Base-by-base conservation (phyloP, 2,113 vertebrate genomes). In the Muscicapa adusta region DNA sequence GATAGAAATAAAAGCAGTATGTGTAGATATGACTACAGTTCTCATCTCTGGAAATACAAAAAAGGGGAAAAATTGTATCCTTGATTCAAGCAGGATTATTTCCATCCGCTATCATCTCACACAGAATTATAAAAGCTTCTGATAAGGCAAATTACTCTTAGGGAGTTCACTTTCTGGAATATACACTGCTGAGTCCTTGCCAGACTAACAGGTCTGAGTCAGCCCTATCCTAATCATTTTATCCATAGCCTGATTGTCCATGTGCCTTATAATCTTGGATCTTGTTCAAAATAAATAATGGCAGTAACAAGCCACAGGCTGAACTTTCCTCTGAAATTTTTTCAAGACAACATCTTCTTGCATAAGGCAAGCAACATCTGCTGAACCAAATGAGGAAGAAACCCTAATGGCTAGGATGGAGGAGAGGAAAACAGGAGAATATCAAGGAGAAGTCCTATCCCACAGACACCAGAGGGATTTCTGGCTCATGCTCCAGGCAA, bases 141-240 rank as follows among this genome's bases (percentile, higher is more conserved):
- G 96, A 96, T 97, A 96, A 96, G 94, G 93, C 72, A 91, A 89
- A 96, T 74, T 88, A 77, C 67, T 94, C 89, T 61, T 83, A 97
- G 96, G 94, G 96, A 97, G 96, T 97, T 97, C 93, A 94, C 96
- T 97, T 97, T 96, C 94, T 96, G 97, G 95, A 95, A 95, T 91
- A 96, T 48, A 86, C 62, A 88, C 88, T 93, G 63, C 89, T 85
- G 88, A 97, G 42, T 58, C 25, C 31, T 90, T 89, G 97, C 96
- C 97, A 96, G 79, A 95, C 79, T 94, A 96, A 91, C 93, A 96
- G 89, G 87, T 95, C 90, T 97, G 96, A 97, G 94, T 97, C 96
- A 97, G 96, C 85, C 93, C 57, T 93, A 92, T 83, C 88, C 93
- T 96, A 96, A 96, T 95, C 89, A 93, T 93, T 95, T 96, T 91